Conservation (phyloP, 2,888 invertebrate genomes). For the Volucella bombylans region DNA sequence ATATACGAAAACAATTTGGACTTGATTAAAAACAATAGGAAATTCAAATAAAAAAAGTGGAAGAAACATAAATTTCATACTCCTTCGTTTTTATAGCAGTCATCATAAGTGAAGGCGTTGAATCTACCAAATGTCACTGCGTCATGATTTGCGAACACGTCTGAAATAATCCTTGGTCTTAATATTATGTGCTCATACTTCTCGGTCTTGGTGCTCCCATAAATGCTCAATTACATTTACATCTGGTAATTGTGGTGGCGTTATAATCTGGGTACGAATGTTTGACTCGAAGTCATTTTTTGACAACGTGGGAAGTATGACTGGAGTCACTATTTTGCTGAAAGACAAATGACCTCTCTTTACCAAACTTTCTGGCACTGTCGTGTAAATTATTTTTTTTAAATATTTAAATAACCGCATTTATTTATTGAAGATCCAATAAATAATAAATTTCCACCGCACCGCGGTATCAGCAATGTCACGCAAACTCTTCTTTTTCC, state of each 20-base stretch:
- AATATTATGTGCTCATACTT: background rate
- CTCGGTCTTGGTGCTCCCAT: background rate
- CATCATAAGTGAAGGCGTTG: too few species aligned
- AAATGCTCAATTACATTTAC: background rate
- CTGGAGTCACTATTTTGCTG: too few species aligned
- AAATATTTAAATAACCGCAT: background rate
- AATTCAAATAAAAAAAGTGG: too few species aligned
- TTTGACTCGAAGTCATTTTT: background rate
- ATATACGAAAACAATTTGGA: too few species aligned
- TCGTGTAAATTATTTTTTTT: conserved; percentile 5
- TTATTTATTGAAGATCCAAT: background rate
- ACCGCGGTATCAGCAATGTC: too few species aligned
- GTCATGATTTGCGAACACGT: too few species aligned
- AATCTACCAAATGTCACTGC: too few species aligned
- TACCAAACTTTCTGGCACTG: background rate
- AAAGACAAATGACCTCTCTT: background rate
- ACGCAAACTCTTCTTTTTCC: too few species aligned
- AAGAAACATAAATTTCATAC: too few species aligned
- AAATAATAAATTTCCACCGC: background rate
- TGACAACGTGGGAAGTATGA: conserved; percentile 4
- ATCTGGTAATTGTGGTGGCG: background rate
- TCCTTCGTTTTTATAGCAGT: too few species aligned
- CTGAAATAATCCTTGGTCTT: background rate
- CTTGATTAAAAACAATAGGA: too few species aligned
- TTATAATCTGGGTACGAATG: background rate